phyloP scores from a whole-genome alignment of 1,140 invertebrate species.

The Eulimnadia texana region DNA sequence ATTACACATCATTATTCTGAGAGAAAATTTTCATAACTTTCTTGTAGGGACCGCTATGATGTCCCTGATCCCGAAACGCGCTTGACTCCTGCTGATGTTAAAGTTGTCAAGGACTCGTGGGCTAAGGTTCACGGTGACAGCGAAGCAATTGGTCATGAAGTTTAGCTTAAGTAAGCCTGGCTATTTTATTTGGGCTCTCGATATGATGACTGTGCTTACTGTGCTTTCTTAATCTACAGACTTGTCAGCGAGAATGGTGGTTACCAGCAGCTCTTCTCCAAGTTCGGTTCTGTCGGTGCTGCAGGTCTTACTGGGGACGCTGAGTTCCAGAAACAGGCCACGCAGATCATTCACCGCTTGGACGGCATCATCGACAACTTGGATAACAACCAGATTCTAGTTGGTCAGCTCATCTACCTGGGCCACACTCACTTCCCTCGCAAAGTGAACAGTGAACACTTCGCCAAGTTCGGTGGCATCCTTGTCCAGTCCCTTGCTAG shows the following conservation, averaged over 20 bases:
- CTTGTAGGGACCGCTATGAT: not conserved
- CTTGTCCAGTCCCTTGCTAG: not conserved
- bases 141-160: not conserved
- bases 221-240: not conserved
- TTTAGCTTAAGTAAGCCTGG: not conserved
- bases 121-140: not conserved
- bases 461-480: not conserved
- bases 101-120: not conserved
- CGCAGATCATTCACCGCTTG: not conserved
- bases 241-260: conserved; percentile 42
- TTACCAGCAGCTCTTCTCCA: conserved; percentile 27
- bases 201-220: not conserved
- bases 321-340: conserved; percentile 51
- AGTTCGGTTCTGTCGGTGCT: conserved; percentile 25
- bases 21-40: no score
- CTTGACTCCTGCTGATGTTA: not conserved
- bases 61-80: not conserved
- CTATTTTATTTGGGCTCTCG: not conserved
- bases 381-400: not conserved
- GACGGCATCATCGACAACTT: not conserved
- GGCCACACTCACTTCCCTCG: not conserved
- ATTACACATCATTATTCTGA: no score
- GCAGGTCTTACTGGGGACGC: conserved; percentile 33
- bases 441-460: not conserved
- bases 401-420: not conserved